Conservation (phyloP, 2,888 invertebrate genomes). For the Drosophila paranaensis region DNA sequence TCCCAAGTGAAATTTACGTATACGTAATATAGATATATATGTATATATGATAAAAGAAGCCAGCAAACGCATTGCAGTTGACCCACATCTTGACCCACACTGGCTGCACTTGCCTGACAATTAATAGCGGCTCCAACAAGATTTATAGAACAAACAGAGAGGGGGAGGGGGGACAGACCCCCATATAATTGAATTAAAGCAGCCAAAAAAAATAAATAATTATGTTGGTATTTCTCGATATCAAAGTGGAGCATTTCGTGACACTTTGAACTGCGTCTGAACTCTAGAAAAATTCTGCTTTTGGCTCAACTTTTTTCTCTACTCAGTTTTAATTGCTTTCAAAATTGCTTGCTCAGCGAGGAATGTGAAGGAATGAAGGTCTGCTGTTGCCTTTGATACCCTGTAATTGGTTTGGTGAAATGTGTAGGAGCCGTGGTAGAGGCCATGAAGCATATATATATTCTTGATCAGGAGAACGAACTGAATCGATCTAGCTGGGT, state of each 20-base stretch:
- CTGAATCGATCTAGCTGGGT: too few species aligned
- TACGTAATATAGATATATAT: conserved; percentile 55
- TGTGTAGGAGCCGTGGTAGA: neutral
- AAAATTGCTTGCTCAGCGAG: conserved; percentile 50
- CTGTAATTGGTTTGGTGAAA: neutral
- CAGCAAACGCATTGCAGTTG: conserved; percentile 38
- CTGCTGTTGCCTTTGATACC: neutral
- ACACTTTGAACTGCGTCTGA: conserved; percentile 57
- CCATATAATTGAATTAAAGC: conserved; percentile 55
- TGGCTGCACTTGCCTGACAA: conserved; percentile 32
- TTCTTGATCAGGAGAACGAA: neutral
- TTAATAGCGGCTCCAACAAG: conserved; percentile 33
- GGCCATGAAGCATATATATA: neutral
- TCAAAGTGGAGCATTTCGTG: conserved; percentile 47
- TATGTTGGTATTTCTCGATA: conserved; percentile 21
- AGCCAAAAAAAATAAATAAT: conserved; percentile 11
- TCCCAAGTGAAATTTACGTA: conserved; percentile 79
- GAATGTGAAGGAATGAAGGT: conserved; percentile 36
- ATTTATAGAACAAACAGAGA: conserved; percentile 38
- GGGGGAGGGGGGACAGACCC: neutral
- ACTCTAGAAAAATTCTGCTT: conserved; percentile 22
- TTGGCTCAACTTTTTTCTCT: conserved; percentile 1
- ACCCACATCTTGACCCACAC: conserved; percentile 57
- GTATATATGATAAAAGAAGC: conserved; percentile 21
- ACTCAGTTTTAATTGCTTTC: conserved; percentile 32